Conservation (phyloP, 2,113 vertebrate genomes). For the Takifugu bimaculatus region DNA sequence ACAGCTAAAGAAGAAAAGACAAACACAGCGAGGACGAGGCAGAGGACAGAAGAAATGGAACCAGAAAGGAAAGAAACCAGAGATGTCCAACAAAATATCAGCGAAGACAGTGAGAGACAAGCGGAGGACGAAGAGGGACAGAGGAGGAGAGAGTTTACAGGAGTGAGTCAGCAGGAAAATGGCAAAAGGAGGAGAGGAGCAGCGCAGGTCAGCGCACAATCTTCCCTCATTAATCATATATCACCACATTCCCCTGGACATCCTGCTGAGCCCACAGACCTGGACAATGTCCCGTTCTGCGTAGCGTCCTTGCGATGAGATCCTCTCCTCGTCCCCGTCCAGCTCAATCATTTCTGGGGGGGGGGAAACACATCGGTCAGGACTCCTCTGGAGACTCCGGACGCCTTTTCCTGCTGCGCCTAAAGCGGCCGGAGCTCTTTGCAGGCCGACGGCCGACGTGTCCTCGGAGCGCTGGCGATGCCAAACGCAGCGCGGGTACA, state of each 20-base stretch:
- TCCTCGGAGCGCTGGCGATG: conserved; percentile 11
- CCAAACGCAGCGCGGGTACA: conserved; percentile 18
- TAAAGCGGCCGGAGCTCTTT: too few species aligned
- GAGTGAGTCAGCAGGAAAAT: background rate
- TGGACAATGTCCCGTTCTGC: conserved; percentile 98
- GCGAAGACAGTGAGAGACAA: background rate
- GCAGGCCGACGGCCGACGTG: background rate
- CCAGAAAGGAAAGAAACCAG: background rate
- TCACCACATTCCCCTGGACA: conserved; percentile 20
- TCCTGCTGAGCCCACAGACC: conserved; percentile 69
- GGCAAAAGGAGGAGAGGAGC: conserved; percentile 18
- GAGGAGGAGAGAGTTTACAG: background rate
- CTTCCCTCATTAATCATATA: conserved; percentile 29
- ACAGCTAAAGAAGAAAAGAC: too few species aligned
- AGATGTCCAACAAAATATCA: background rate
- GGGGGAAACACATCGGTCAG: conserved; percentile 36
- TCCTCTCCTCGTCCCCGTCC: conserved; percentile 92
- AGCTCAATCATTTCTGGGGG: conserved; percentile 93
- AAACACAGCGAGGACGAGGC: too few species aligned
- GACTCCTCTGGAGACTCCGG: conserved; percentile 6
- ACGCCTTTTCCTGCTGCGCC: too few species aligned
- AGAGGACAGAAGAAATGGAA: too few species aligned
- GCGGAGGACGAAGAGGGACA: background rate
- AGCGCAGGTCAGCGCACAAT: conserved; percentile 18
- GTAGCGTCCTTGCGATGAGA: conserved; percentile 92